Conservation (phyloP, 1,140 invertebrate species). For the Polypedilum pembai region DNA sequence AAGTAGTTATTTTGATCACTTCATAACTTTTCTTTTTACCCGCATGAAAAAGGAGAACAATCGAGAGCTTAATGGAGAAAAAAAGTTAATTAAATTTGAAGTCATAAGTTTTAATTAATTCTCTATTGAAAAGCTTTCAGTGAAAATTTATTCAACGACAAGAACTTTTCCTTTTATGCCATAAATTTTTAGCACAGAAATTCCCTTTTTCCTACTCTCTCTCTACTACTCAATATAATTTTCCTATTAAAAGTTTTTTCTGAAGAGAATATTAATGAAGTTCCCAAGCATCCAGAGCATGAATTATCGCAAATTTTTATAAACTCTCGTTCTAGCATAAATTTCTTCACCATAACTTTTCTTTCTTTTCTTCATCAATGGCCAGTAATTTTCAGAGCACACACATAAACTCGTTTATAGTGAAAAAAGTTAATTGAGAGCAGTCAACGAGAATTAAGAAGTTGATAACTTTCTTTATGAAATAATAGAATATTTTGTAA, state of each 20-base stretch:
- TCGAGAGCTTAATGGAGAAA: background rate
- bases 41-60: background rate
- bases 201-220: background rate
- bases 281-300: background rate
- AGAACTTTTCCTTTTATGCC: background rate
- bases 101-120: slow-evolving; percentile 19
- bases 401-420: too few species aligned
- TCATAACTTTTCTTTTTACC: background rate
- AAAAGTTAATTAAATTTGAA: slow-evolving; percentile 19
- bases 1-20: background rate
- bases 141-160: slow-evolving; percentile 18
- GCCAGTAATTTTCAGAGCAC: background rate
- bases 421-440: too few species aligned
- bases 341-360: background rate
- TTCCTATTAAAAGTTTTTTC: slow-evolving; percentile 14
- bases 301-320: slow-evolving; percentile 9
- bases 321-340: background rate
- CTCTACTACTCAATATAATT: slow-evolving; percentile 1
- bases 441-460: too few species aligned
- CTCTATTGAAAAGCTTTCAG: slow-evolving; percentile 12
- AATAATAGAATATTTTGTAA: too few species aligned
- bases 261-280: slow-evolving; percentile 14
- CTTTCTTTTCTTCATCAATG: slow-evolving; percentile 11
- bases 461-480: too few species aligned
- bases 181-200: background rate